phyloP scores from a whole-genome alignment of 92 coral and sea anemone species.

The Porites rus region DNA sequence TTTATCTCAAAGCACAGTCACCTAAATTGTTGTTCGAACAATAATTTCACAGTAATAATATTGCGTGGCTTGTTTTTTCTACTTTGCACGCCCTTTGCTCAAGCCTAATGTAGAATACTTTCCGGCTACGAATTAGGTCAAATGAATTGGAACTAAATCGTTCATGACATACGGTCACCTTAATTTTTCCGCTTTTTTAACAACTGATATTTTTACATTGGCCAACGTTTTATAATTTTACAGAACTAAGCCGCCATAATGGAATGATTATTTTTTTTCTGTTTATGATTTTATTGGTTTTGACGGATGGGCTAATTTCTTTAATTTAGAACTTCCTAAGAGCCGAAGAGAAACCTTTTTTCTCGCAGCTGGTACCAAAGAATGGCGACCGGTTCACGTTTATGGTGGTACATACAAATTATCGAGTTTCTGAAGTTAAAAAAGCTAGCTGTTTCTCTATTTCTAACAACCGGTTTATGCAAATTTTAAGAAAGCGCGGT shows the following conservation, averaged over 20 bases:
- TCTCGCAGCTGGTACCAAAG: constrained; percentile 19
- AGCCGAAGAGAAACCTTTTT: constrained; percentile 1
- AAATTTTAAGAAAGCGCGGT: neutral
- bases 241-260: neutral
- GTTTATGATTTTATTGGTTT: neutral
- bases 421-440: neutral
- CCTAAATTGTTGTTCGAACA: neutral
- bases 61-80: neutral
- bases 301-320: constrained; percentile 19
- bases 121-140: neutral
- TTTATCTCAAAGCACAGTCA: neutral
- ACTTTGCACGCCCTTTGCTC: neutral
- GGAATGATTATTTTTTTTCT: neutral
- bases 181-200: neutral
- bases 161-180: neutral
- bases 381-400: constrained; percentile 3
- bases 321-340: neutral
- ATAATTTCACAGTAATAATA: neutral
- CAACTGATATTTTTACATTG: neutral
- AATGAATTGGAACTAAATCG: neutral
- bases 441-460: neutral
- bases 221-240: neutral
- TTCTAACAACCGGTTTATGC: constrained; percentile 12
- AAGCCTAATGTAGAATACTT: neutral
- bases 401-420: constrained; percentile 42